phyloP scores from a whole-genome alignment of 2,113 vertebrate genomes.

The Turdus rufiventris region DNA sequence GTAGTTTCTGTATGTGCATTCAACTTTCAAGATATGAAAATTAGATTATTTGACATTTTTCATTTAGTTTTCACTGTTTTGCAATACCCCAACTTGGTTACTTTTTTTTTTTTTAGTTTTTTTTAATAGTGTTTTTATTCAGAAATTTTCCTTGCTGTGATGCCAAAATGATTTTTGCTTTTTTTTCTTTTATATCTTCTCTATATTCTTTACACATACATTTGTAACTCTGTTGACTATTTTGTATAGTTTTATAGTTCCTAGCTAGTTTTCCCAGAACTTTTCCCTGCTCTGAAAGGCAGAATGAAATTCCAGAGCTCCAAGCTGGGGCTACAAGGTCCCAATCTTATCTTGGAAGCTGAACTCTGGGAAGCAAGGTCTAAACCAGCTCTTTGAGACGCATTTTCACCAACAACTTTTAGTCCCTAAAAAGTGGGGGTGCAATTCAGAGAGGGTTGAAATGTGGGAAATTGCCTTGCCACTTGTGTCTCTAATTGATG shows the following conservation, averaged over 20 bases:
- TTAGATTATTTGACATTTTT: background rate
- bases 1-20: background rate
- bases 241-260: background rate
- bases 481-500: background rate
- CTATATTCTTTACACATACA: background rate
- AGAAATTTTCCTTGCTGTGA: background rate
- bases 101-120: background rate
- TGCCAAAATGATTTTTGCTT: background rate
- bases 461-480: rapidly evolving
- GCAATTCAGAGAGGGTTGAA: background rate
- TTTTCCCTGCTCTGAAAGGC: background rate
- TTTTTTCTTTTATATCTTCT: background rate
- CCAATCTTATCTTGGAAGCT: background rate
- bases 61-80: background rate
- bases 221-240: background rate
- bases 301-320: background rate
- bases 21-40: background rate
- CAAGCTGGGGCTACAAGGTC: background rate
- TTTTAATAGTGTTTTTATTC: slow-evolving; percentile 1
- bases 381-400: background rate
- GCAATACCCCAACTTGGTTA: background rate
- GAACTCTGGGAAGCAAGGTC: background rate
- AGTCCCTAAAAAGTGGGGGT: background rate
- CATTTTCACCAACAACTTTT: rapidly evolving
- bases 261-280: background rate